A percentile compares a stretch with the other conserved stretches of the same genome.
phyloP scores from a whole-genome alignment of 2,797 vertebrate species.

The Crenuchus spilurus region DNA sequence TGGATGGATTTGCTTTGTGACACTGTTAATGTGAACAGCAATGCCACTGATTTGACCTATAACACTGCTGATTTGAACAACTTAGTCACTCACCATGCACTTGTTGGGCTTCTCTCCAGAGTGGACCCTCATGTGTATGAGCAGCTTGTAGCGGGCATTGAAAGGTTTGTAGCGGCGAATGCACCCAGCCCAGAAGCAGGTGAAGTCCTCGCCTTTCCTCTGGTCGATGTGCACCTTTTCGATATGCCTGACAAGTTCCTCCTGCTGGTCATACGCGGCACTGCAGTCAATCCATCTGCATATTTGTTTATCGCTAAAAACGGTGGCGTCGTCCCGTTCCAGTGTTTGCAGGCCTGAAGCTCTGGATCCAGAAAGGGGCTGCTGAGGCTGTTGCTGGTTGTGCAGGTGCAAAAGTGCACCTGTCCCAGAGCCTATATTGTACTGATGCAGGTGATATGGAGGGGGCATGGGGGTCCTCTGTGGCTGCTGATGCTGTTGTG shows the following conservation, averaged over 20 bases:
- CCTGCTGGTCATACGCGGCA: slow-evolving; percentile 93
- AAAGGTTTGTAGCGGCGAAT: slow-evolving; percentile 97
- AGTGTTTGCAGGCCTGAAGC: slow-evolving; percentile 60
- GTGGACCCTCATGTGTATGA: slow-evolving; percentile 99
- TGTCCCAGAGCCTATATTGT: slow-evolving; percentile 69
- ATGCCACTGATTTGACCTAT: background rate
- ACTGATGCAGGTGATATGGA: slow-evolving; percentile 90
- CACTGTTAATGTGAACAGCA: too few relatives aligned
- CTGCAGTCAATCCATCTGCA: slow-evolving; percentile 99
- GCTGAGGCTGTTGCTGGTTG: slow-evolving; percentile 62
- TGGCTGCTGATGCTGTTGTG: slow-evolving; percentile 76
- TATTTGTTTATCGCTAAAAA: slow-evolving; percentile 81
- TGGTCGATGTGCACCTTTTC: slow-evolving; percentile 99
- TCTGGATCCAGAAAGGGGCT: slow-evolving; percentile 73
- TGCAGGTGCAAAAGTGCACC: slow-evolving; percentile 78
- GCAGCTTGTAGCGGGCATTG: slow-evolving; percentile 98
- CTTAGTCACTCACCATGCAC: slow-evolving; percentile 92
- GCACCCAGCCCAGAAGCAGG: slow-evolving; percentile 98
- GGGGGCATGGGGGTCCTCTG: slow-evolving; percentile 87
- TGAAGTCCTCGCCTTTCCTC: slow-evolving; percentile 98
- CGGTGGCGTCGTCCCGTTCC: slow-evolving; percentile 72
- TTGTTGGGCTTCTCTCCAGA: slow-evolving; percentile 99
- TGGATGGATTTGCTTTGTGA: background rate
- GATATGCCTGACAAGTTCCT: slow-evolving; percentile 98
- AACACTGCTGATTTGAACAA: background rate